Base-by-base conservation (phyloP, 2,888 invertebrate species). In the Drosophila yooni region DNA sequence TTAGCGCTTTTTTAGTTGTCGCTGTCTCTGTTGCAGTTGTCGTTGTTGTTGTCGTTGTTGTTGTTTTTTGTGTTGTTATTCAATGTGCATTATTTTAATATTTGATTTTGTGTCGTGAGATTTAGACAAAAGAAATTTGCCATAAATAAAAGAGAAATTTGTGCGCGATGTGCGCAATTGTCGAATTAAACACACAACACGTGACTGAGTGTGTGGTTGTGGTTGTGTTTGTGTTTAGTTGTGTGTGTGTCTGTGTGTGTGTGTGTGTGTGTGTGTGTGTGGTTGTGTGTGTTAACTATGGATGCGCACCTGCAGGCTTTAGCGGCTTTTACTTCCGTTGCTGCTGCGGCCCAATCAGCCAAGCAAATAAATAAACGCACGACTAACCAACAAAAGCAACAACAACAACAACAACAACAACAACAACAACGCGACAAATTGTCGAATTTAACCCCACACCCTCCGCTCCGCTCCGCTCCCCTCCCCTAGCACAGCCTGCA, bases 111-210 rank as follows among this genome's bases (percentile, higher is more conserved):
- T 70, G 74, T 78, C 79, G 78, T 82, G 76, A 82, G 79, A 84
- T 70, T 61, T 74, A 84, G 74, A 64, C 70, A 69, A 82, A 75
- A 61, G 74, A 89, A 89, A 88, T 89, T 78, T 78, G 88, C 82
- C 88, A 85, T 85, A 89, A 85, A 85, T 85, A 89, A 85, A 85
- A 88, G 86, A 89, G 87, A 86, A 86, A 86, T 89, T 87, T 77
- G 60, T 21, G 36, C 38, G 33, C 21, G 46, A 46, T 21, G 25
- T 48, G 46, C 56, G 63, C 81, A 77, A 81, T 79, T 83, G 78
- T 82, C 74, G 70, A 88, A 83, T 88, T 88, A 62, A 58, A 58
- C 58, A 62, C 46, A 67, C 33, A 56, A n/a, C 52, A 50, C 48
- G 63, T 43, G 43, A 43, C n/a, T 43, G 21, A n/a, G 21, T 50